Base-by-base conservation (phyloP, 2,888 invertebrate species). In the Matsumyia berberina region DNA sequence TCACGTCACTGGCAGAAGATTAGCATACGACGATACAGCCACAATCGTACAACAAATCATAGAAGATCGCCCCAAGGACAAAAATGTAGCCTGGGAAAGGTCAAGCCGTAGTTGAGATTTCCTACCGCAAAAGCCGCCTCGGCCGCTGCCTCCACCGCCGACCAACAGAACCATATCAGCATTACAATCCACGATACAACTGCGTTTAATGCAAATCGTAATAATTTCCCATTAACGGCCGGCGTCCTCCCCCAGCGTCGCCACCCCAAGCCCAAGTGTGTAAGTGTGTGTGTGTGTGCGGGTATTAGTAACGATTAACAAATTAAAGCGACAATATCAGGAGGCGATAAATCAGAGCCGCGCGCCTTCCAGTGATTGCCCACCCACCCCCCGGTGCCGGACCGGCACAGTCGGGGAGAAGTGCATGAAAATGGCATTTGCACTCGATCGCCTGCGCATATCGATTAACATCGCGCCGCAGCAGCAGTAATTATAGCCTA, bases 271-370 rank as follows among this genome's bases (percentile, higher is more conserved):
- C 1, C n/a, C 53, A 17, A 15, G 12, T 12, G 35, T 46, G 44
- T 8, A 12, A 8, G 39, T 31, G 11, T 9, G 31, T 64, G 64
- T 85, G 64, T 79, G 29, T 62, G 67, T 31, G 7, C 53, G 51
- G 11, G 42, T 49, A 62, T 64, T 64, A 58, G 33, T 53, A 66
- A 76, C 58, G 58, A 70, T 85, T 85, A 80, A 76, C 85, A 80
- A 85, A 80, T 80, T 85, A 70, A 80, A 80, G 79, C 85, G 80
- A 74, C 80, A 76, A 76, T 70, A 85, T 76, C 64, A 58, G 39
- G 85, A 74, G 85, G 80, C 76, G 58, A 70, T 85, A 80, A 85
- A 85, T 85, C 85, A 80, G 64, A 80, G 64, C 74, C 74, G 64
- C 49, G 66, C 58, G 64, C 74, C 60, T 80, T 79, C 80, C 46